These are phyloP conservation scores for Acrocephalus scirpaceus DNA, from an alignment of 2,797 vertebrate genomes.

Conservation along the genomic window DNA sequence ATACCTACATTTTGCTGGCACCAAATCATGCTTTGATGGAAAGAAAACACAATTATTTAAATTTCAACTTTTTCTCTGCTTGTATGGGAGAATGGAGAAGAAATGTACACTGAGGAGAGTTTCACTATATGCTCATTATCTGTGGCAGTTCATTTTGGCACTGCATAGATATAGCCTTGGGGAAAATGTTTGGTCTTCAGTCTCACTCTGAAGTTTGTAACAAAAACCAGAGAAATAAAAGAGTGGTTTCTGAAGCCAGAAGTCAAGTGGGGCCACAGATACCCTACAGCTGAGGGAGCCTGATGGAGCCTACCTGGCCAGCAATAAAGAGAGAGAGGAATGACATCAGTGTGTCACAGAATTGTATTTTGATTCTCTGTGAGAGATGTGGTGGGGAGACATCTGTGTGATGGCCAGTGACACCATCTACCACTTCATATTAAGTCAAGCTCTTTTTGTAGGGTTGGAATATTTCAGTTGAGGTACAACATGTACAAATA, in stretches of 20 bases:
- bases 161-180: neutral
- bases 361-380: neutral
- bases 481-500: rapidly evolving
- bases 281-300: neutral
- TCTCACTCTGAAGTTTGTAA: neutral
- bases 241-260: neutral
- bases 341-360: neutral
- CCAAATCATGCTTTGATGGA: neutral
- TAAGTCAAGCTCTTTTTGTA: neutral
- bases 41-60: neutral
- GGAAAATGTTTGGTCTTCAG: neutral
- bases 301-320: neutral
- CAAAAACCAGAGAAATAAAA: neutral
- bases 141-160: neutral
- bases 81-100: neutral
- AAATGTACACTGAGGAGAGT: neutral
- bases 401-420: neutral
- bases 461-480: neutral
- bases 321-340: neutral
- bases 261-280: neutral
- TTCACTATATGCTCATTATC: neutral
- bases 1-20: neutral
- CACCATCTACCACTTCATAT: neutral
- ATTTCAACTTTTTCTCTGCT: neutral
- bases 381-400: neutral